Conservation (phyloP, 2,888 invertebrate species). For the Drosophila colorata region DNA sequence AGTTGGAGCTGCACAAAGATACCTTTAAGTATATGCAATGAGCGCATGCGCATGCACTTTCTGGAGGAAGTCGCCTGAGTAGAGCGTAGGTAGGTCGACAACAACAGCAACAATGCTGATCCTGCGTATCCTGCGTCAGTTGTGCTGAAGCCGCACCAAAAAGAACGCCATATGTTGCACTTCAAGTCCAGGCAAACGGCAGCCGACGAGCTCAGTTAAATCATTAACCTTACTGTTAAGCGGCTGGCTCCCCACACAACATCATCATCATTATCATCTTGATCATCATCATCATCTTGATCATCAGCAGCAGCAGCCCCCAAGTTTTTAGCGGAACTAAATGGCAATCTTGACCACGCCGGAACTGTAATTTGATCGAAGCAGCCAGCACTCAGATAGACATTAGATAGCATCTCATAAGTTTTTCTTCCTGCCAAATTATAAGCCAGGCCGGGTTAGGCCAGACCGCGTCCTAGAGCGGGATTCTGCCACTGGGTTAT, state of each 20-base stretch:
- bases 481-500: slow-evolving; percentile 65
- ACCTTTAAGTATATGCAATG: slow-evolving; percentile 31
- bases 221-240: slow-evolving; percentile 63
- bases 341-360: slow-evolving; percentile 71
- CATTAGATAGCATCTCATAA: slow-evolving; percentile 69
- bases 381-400: slow-evolving; percentile 53
- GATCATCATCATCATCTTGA: slow-evolving; percentile 11
- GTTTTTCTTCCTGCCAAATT: slow-evolving; percentile 71
- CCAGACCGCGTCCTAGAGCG: slow-evolving; percentile 49
- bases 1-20: slow-evolving; percentile 42
- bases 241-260: slow-evolving; percentile 35
- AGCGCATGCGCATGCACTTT: slow-evolving; percentile 37
- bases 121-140: slow-evolving; percentile 80
- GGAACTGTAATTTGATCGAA: slow-evolving; percentile 84
- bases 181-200: slow-evolving; percentile 42
- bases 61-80: slow-evolving; percentile 41
- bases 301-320: slow-evolving; percentile 7
- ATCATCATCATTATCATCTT: slow-evolving; percentile 26
- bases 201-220: slow-evolving; percentile 32
- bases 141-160: slow-evolving; percentile 71
- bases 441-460: slow-evolving; percentile 36
- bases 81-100: slow-evolving; percentile 60
- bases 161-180: slow-evolving; percentile 69
- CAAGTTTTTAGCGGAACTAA: slow-evolving; percentile 68
- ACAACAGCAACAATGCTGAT: slow-evolving; percentile 32